phyloP scores from a whole-genome alignment of 2,888 invertebrate species.

The Lycophotia porphyrea region DNA sequence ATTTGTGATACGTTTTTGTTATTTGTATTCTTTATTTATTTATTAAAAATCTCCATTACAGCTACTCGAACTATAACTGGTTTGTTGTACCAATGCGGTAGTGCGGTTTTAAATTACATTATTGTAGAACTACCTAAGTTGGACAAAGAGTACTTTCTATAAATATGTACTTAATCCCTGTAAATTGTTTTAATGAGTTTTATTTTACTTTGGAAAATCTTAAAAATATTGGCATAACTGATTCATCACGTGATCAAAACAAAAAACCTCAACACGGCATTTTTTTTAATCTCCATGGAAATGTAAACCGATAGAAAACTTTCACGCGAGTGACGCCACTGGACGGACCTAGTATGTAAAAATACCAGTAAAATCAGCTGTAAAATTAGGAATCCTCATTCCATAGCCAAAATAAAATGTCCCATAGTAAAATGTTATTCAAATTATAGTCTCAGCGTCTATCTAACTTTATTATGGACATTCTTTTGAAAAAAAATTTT shows the following conservation, averaged over 20 bases:
- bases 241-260: background rate
- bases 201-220: background rate
- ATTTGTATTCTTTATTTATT: background rate
- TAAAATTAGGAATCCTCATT: background rate
- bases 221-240: background rate
- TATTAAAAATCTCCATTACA: background rate
- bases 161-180: background rate
- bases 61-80: no score
- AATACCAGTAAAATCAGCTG: background rate
- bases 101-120: background rate
- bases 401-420: background rate
- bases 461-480: background rate
- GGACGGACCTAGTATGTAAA: slow-evolving; percentile 17
- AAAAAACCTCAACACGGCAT: background rate
- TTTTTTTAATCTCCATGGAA: slow-evolving; percentile 23
- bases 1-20: slow-evolving; percentile 11
- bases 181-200: background rate
- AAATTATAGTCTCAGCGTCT: background rate
- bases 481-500: background rate
- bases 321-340: background rate
- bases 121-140: background rate
- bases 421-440: background rate
- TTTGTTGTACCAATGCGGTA: background rate
- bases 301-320: slow-evolving; percentile 20
- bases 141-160: background rate